phyloP scores from a whole-genome alignment of 92 coral and sea anemone genomes.

The Ricordea florida region DNA sequence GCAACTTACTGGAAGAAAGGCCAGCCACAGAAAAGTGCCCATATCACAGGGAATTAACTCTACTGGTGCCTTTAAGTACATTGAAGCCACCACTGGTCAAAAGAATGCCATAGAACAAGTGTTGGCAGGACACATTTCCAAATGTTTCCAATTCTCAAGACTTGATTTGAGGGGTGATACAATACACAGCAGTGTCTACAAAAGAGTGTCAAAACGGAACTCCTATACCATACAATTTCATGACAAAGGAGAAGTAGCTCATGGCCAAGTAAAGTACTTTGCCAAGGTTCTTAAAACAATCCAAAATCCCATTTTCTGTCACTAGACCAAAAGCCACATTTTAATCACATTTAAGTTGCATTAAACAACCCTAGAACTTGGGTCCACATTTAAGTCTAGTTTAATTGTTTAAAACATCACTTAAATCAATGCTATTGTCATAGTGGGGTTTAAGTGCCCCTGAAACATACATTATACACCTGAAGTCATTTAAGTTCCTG shows the following conservation, averaged over 20 bases:
- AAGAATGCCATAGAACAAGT: slow-evolving; percentile 29
- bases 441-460: too few relatives aligned
- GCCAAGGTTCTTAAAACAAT: slow-evolving; percentile 8
- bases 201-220: slow-evolving; percentile 9
- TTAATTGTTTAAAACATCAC: too few relatives aligned
- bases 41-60: slow-evolving; percentile 12
- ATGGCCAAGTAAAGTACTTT: slow-evolving; percentile 42
- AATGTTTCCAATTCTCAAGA: slow-evolving; percentile 11
- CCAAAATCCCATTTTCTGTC: slow-evolving; percentile 35
- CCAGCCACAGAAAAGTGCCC: slow-evolving; percentile 9
- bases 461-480: too few relatives aligned
- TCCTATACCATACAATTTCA: slow-evolving; percentile 18
- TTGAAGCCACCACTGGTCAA: slow-evolving; percentile 1
- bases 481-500: too few relatives aligned
- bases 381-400: too few relatives aligned
- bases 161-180: slow-evolving; percentile 34
- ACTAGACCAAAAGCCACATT: too few relatives aligned
- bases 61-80: slow-evolving; percentile 3
- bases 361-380: too few relatives aligned
- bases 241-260: not conserved
- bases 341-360: too few relatives aligned
- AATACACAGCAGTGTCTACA: slow-evolving; percentile 31
- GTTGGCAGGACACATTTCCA: slow-evolving; percentile 21
- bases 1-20: slow-evolving; percentile 19
- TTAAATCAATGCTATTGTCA: too few relatives aligned